These are phyloP conservation scores for Mionectes olivaceus DNA, from an alignment of 2,797 vertebrate genomes.

Conservation along the genomic window DNA sequence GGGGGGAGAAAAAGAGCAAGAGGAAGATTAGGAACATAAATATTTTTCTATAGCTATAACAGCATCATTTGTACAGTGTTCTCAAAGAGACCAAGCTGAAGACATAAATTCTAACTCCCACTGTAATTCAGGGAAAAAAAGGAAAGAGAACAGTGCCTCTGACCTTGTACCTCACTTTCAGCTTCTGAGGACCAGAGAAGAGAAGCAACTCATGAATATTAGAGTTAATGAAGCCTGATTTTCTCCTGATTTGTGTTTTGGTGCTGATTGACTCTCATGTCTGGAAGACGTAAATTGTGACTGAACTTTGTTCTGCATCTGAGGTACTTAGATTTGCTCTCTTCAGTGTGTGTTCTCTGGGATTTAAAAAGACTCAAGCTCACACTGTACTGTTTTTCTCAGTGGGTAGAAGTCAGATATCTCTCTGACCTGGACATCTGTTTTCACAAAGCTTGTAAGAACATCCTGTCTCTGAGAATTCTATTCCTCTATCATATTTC, in stretches of 20 bases:
- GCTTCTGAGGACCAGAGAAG: background rate
- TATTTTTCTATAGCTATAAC: background rate
- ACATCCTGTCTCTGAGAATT: background rate
- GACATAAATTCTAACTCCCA: background rate
- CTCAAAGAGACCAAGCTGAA: background rate
- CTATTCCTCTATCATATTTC: background rate
- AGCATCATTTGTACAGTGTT: background rate
- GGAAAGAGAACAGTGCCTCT: background rate
- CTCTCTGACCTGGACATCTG: background rate
- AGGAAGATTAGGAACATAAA: background rate
- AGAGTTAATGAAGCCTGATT: constrained; percentile 22
- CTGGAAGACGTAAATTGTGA: constrained; percentile 8
- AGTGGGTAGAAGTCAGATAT: background rate
- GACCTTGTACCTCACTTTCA: background rate
- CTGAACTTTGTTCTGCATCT: background rate
- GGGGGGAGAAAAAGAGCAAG: background rate
- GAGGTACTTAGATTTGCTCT: background rate
- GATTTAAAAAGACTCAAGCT: background rate
- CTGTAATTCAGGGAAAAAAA: background rate
- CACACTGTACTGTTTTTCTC: background rate
- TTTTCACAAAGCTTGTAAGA: background rate
- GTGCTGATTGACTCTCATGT: background rate
- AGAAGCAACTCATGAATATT: constrained; percentile 17
- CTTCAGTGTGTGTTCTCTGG: background rate
- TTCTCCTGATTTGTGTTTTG: background rate